A percentile compares a stretch with the other conserved stretches of the same genome.
Conservation (phyloP, 2,113 vertebrate genomes). For the Chauna torquata region DNA sequence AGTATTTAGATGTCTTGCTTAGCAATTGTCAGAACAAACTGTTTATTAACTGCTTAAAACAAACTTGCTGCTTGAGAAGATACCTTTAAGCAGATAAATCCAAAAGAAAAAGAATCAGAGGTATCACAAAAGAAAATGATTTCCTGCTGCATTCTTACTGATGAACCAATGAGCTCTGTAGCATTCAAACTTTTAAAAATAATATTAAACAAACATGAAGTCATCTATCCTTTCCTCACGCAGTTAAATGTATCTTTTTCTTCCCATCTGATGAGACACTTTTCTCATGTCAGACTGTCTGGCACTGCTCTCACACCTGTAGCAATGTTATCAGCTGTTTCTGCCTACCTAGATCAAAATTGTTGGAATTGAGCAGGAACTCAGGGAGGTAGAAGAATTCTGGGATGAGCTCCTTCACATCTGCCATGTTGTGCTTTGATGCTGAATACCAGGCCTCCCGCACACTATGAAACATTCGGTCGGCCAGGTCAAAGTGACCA, state of each 20-base stretch:
- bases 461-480: slow-evolving; percentile 98
- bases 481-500: slow-evolving; percentile 96
- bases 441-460: slow-evolving; percentile 96
- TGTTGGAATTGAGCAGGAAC: slow-evolving; percentile 97
- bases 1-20: neutral
- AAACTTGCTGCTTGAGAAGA: neutral
- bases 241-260: neutral
- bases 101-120: neutral
- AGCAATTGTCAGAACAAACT: neutral
- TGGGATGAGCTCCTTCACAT: slow-evolving; percentile 97
- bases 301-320: neutral
- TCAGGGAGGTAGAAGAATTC: slow-evolving; percentile 99
- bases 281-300: neutral
- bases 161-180: neutral
- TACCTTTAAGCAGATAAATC: neutral
- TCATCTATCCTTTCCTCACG: neutral
- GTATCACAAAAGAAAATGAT: neutral
- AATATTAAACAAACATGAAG: neutral
- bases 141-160: neutral
- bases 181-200: neutral
- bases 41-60: neutral
- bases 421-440: slow-evolving; percentile 99
- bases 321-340: neutral
- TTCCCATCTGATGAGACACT: accelerated
- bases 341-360: slow-evolving; percentile 92